Percentiles rank a stretch among this genome's conserved stretches.
phyloP scores from a whole-genome alignment of 1,140 invertebrate species.

The Drosophila ironensis region DNA sequence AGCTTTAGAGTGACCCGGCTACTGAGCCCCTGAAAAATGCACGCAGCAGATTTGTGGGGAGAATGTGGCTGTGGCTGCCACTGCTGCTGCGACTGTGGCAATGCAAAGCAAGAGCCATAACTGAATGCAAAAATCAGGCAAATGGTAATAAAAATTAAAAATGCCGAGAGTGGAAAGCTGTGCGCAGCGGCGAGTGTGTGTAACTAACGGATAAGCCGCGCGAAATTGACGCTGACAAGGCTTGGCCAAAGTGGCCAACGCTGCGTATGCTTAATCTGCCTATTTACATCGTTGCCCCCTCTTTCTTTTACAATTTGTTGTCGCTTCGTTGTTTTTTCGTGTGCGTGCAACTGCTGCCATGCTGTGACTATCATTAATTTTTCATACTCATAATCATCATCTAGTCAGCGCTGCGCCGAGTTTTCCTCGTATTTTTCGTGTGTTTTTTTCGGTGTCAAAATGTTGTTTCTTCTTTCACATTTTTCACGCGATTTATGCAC shows the following conservation, averaged over 20 bases:
- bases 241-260: slow-evolving; percentile 54
- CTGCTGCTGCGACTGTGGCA: too few relatives aligned
- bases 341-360: slow-evolving; percentile 76
- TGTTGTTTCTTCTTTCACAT: slow-evolving; percentile 75
- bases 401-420: slow-evolving; percentile 53
- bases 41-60: slow-evolving; percentile 49
- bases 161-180: slow-evolving; percentile 63
- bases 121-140: slow-evolving; percentile 70
- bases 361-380: slow-evolving; percentile 80
- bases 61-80: too few relatives aligned
- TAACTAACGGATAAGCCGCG: slow-evolving; percentile 73
- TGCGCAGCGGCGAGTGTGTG: slow-evolving; percentile 4
- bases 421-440: slow-evolving; percentile 49
- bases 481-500: slow-evolving; percentile 75
- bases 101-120: slow-evolving; percentile 74
- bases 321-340: neutral
- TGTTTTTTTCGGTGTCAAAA: slow-evolving; percentile 70
- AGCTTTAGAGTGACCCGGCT: slow-evolving; percentile 58
- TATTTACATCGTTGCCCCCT: slow-evolving; percentile 55
- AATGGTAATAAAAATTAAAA: slow-evolving; percentile 79
- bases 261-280: slow-evolving; percentile 75
- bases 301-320: neutral
- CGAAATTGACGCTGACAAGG: slow-evolving; percentile 76
- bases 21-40: slow-evolving; percentile 72
- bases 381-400: slow-evolving; percentile 80